Percentiles rank a stretch among this genome's conserved stretches.
Evolutionary conservation across 2,113 vertebrate species (phyloP).

Genomic region (Corythornis vintsioides): DNA sequence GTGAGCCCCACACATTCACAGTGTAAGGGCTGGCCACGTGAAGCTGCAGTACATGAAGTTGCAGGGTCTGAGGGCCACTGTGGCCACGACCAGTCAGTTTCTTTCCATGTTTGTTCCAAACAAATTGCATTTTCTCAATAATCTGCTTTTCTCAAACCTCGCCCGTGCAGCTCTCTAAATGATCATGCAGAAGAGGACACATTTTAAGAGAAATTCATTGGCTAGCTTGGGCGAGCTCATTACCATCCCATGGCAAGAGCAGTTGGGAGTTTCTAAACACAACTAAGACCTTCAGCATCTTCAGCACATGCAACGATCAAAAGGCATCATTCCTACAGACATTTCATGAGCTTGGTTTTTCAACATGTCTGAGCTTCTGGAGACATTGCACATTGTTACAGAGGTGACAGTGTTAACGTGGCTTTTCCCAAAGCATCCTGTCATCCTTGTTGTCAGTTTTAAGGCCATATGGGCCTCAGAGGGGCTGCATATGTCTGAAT

Average conservation of each 20-base stretch:
- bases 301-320: background rate
- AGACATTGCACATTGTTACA: background rate
- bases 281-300: background rate
- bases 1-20: background rate
- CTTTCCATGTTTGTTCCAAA: rapidly evolving
- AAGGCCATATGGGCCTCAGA: background rate
- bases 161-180: background rate
- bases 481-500: background rate
- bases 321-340: background rate
- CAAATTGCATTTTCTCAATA: background rate
- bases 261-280: background rate
- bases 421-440: background rate
- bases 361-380: background rate
- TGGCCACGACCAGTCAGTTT: background rate
- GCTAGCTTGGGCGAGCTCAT: background rate
- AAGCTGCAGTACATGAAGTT: background rate
- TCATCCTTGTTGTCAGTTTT: background rate
- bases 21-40: background rate
- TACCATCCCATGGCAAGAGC: background rate
- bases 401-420: slow-evolving; percentile 16
- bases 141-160: background rate
- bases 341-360: background rate
- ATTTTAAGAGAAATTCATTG: background rate
- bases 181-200: background rate
- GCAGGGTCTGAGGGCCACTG: background rate